Evolutionary conservation across 2,797 vertebrate species (phyloP), one percentile per base, ranked within the genome.

Genomic region (Falco rusticolus): DNA sequence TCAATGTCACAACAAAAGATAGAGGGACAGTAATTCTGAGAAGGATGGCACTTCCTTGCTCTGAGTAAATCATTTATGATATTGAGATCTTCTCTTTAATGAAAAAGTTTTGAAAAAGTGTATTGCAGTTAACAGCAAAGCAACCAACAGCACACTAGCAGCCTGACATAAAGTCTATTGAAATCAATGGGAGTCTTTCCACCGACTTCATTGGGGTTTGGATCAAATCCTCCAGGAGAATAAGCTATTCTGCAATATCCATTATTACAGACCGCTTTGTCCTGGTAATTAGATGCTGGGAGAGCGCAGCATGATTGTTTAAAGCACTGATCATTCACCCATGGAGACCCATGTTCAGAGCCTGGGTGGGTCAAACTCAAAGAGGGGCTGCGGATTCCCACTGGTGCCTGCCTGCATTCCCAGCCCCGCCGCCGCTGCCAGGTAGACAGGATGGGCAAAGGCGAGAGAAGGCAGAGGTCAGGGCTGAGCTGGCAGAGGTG

Each of bases 311-410:
- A 41, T 2, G 2, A 96, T 94, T 96, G 93, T 96, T 90, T 90
- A 92, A 93, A 59, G 87, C 77, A 81, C 93, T 95, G 92, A 92
- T 95, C 96, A 84, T n/a, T 97, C 96, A 97, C 93, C 96, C 94
- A 91, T 97, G 93, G 96, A 97, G 96, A 96, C 96, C 92, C 0
- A 2, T 1, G 76, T 26, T 97, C 93, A 94, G 91, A 93, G 77
- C 53, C 89, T 2, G 92, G 92, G 84, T 70, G 89, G 82, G 90
- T 85, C 6, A 2, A 54, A 54, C 92, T 93, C 87, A 76, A 89
- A 88, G 72, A 85, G 45, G 81, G 70, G 89, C 72, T 95, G 84
- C 59, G 85, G 63, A 84, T 95, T 97, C 96, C 95, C 96, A 95
- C 72, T 91, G 89, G 64, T 0, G 18, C 71, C 71, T 2, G 50